phyloP scores from a whole-genome alignment of 37 sponge, comb jelly and placozoan species.

The Mnemiopsis leidyi region DNA sequence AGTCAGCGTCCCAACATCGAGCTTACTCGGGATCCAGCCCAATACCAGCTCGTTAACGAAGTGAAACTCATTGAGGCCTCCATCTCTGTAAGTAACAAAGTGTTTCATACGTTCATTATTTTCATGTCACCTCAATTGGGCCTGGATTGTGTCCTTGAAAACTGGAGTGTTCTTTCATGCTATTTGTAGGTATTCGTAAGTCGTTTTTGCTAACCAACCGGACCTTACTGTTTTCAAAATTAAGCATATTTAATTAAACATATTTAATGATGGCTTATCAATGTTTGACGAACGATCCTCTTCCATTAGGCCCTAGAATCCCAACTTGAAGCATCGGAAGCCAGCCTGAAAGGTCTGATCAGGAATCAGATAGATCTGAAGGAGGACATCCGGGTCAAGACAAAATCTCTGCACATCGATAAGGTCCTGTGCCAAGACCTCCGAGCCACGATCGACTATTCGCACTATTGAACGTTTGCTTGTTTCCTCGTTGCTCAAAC shows the following conservation, averaged over 20 bases:
- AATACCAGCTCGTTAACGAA: constrained; percentile 80
- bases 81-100: constrained; percentile 10
- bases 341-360: constrained; percentile 76
- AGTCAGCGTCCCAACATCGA: constrained; percentile 81
- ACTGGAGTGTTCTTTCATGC: not conserved
- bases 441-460: constrained; percentile 53
- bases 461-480: constrained; percentile 14
- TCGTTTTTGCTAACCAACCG: not conserved
- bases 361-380: constrained; percentile 80
- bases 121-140: too few species aligned
- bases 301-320: constrained; percentile 69
- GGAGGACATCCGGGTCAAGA: constrained; percentile 89
- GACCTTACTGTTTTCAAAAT: too few species aligned
- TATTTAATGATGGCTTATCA: too few species aligned
- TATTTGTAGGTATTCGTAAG: not conserved
- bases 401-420: constrained; percentile 83
- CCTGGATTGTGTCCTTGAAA: not conserved
- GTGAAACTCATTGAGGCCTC: constrained; percentile 73
- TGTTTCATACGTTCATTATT: too few species aligned
- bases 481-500: not conserved
- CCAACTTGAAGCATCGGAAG: constrained; percentile 71
- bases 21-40: constrained; percentile 90
- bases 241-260: too few species aligned
- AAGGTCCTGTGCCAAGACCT: constrained; percentile 73
- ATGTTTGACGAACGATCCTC: not conserved